Evolutionary conservation across 2,113 vertebrate genomes (phyloP), one percentile per base, ranked within the genome.

Genomic region (Zosterops lateralis): DNA sequence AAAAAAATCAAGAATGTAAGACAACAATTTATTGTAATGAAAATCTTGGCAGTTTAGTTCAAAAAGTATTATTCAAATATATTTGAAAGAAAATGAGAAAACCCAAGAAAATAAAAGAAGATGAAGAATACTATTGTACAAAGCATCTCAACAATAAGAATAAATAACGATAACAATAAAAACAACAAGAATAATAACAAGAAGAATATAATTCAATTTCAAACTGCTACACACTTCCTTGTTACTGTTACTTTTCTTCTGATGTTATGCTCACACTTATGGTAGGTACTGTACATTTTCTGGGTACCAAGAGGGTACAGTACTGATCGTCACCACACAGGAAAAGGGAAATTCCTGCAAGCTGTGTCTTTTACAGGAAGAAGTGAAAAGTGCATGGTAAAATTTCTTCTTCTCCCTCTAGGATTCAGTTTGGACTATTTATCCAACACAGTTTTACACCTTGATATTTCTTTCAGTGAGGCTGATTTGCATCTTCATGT

Each of bases 271-370:
- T 62, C n/a, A n/a, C 6, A 10, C 2, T 53, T 53, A 53, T 20
- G 8, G 6, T 24, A 60, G 19, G 9, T 38, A 38, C 7, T 0
- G 1, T 36, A 64, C 7, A 8, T 22, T 68, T 25, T n/a, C 17
- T 40, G 34, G 8, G 6, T 40, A 29, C 15, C 21, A 82, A 58
- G 31, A 54, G 4, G 45, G 25, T 36, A 40, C 2, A 5, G 8
- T 32, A 60, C 24, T 8, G 2, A 10, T 70, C 0, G 1, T 44
- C 29, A 34, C 22, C n/a, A 60, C 3, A 36, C 4, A 36, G 11
- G 25, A 89, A 15, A 5, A 40, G 28, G 12, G 21, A 74, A 74
- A 87, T 65, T 64, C 16, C 45, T 50, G 28, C 2, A 65, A 74
- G 28, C 1, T 25, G 6, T 47, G 7, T 31, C 31, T 6, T 78